These are phyloP conservation scores for Cryptoprocta ferox DNA, from an alignment of 2,797 vertebrate genomes.

Conservation along the genomic window DNA sequence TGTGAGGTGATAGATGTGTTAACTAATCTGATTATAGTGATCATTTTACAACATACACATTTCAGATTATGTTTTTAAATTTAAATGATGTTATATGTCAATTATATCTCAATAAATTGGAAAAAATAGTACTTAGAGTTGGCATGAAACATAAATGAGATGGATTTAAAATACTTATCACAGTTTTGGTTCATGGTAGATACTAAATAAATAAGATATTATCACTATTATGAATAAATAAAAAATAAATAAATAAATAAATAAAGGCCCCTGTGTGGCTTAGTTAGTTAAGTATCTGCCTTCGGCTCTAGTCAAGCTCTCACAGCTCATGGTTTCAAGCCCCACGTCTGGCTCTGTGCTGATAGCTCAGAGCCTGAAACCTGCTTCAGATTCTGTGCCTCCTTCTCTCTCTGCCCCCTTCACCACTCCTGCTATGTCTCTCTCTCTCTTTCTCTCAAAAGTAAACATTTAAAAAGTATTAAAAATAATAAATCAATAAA, in stretches of 20 bases:
- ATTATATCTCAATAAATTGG: neutral
- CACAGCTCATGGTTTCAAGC: too few relatives aligned
- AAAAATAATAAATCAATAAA: neutral
- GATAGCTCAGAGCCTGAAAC: too few relatives aligned
- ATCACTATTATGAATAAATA: neutral
- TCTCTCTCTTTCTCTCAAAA: too few relatives aligned
- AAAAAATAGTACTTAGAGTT: neutral
- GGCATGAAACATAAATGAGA: neutral
- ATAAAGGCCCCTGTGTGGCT: too few relatives aligned
- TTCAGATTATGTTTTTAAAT: neutral
- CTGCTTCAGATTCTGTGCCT: too few relatives aligned
- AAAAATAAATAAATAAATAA: too few relatives aligned
- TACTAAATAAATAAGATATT: neutral
- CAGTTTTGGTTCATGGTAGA: neutral
- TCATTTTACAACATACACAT: neutral
- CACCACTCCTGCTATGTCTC: too few relatives aligned
- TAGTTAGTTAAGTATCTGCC: too few relatives aligned
- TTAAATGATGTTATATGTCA: neutral
- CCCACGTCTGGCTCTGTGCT: too few relatives aligned
- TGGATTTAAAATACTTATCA: neutral
- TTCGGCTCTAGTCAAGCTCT: too few relatives aligned
- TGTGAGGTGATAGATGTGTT: neutral
- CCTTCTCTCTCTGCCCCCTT: too few relatives aligned
- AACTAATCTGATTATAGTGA: neutral
- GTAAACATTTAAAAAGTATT: too few relatives aligned